Percentiles rank a stretch among this genome's conserved stretches.
These are phyloP conservation scores for Dorcus parallelipipedus DNA, from an alignment of 2,888 invertebrate genomes.

Conservation along the genomic window DNA sequence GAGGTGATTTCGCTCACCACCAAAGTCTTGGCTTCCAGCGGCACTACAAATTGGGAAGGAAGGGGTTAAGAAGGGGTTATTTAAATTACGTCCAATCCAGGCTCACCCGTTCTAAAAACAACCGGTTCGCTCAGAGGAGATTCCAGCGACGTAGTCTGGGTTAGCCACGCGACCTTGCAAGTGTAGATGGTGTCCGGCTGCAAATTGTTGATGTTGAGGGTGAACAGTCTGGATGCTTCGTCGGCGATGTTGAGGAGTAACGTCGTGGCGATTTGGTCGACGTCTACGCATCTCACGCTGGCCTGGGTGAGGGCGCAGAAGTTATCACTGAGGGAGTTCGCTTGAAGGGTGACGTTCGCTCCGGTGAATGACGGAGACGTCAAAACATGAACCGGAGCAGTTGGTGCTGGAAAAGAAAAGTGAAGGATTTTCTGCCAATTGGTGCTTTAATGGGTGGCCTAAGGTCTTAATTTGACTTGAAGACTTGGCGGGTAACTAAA, in stretches of 20 bases:
- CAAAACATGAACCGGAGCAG: constrained; percentile 2
- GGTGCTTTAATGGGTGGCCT: too few relatives aligned
- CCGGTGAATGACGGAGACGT: constrained; percentile 3
- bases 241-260: neutral
- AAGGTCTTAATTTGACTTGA: too few relatives aligned
- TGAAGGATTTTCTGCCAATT: too few relatives aligned
- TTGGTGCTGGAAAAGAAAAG: neutral
- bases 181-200: constrained; percentile 9
- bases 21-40: constrained; percentile 4
- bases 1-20: constrained; percentile 1
- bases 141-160: neutral
- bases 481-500: too few relatives aligned
- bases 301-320: constrained; percentile 2
- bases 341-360: constrained; percentile 6
- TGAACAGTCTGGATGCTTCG: constrained; percentile 1
- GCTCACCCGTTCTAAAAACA: constrained; percentile 10
- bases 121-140: constrained; percentile 6
- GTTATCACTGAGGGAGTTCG: constrained; percentile 1
- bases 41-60: constrained; percentile 1
- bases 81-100: neutral
- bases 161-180: constrained; percentile 4
- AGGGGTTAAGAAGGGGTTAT: neutral
- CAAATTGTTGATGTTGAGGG: neutral
- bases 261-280: neutral
- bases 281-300: constrained; percentile 1